phyloP scores from a whole-genome alignment of 2,797 vertebrate genomes.

The Astyanax mexicanus region DNA sequence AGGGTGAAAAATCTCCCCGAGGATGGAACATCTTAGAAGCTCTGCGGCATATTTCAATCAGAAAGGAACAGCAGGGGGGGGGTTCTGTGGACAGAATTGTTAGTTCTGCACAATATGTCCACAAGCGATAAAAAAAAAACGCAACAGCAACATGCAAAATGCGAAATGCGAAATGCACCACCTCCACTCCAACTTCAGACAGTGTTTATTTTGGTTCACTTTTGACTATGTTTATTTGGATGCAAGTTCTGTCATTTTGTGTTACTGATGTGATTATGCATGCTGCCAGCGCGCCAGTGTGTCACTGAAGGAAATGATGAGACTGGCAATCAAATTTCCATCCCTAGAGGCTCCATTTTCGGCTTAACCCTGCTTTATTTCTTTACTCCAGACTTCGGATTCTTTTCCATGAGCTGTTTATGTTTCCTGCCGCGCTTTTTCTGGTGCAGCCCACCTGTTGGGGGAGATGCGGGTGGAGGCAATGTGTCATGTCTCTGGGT shows the following conservation, averaged over 20 bases:
- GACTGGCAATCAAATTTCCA: conserved; percentile 20
- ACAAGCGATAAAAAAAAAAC: conserved; percentile 68
- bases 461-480: conserved; percentile 19
- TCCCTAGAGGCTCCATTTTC: conserved; percentile 21
- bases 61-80: conserved; percentile 62
- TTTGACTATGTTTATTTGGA: conserved; percentile 37
- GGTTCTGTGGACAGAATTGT: conserved; percentile 53
- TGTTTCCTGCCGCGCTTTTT: conserved; percentile 18
- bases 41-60: conserved; percentile 71
- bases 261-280: conserved; percentile 44
- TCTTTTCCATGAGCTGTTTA: conserved; percentile 43
- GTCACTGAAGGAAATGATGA: conserved; percentile 36
- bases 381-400: conserved; percentile 7
- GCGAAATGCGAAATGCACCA: conserved; percentile 34
- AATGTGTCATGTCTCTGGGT: conserved; percentile 20
- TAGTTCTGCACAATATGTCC: conserved; percentile 68
- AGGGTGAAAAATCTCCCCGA: conserved; percentile 49
- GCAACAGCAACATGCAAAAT: conserved; percentile 41
- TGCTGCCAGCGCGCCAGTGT: conserved; percentile 29
- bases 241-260: conserved; percentile 37
- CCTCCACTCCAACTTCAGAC: conserved; percentile 26
- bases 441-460: conserved; percentile 16
- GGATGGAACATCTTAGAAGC: conserved; percentile 54
- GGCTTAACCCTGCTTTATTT: conserved; percentile 17
- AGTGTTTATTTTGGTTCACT: conserved; percentile 23